These are phyloP conservation scores for Apoderus coryli DNA, from an alignment of 2,888 invertebrate species.

Conservation along the genomic window DNA sequence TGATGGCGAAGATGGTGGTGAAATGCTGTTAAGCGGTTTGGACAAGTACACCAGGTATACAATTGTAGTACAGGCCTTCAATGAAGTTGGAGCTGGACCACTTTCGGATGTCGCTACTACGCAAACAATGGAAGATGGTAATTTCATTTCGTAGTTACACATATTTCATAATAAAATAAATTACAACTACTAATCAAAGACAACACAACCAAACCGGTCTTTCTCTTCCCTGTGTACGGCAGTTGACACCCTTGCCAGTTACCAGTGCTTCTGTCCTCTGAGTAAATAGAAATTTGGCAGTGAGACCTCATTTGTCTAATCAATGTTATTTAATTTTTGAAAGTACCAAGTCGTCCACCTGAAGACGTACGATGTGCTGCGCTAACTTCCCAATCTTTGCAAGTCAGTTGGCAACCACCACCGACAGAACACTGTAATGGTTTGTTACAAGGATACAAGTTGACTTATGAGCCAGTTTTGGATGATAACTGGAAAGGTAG, in stretches of 20 bases:
- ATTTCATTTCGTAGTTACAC: too few species aligned
- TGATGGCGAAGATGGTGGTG: slow-evolving; percentile 54
- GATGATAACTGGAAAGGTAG: slow-evolving; percentile 38
- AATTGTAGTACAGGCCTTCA: slow-evolving; percentile 57
- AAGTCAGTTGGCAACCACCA: slow-evolving; percentile 69
- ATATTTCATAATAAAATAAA: too few species aligned
- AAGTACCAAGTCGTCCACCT: slow-evolving; percentile 63
- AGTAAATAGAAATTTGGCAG: too few species aligned
- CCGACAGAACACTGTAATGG: slow-evolving; percentile 60
- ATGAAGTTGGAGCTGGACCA: slow-evolving; percentile 60
- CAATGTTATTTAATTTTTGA: background rate
- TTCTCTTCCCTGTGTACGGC: too few species aligned
- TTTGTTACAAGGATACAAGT: slow-evolving; percentile 59
- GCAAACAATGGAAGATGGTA: slow-evolving; percentile 63
- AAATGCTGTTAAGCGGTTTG: slow-evolving; percentile 46
- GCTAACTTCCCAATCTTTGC: slow-evolving; percentile 58
- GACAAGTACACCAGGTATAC: slow-evolving; percentile 52
- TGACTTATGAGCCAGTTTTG: slow-evolving; percentile 50
- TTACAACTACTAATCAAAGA: too few species aligned
- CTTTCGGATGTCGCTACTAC: slow-evolving; percentile 50
- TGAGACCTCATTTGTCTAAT: background rate
- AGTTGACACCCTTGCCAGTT: too few species aligned
- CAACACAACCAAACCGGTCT: too few species aligned
- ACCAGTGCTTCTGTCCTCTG: too few species aligned
- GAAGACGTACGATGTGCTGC: slow-evolving; percentile 63